A percentile compares a stretch with the other conserved stretches of the same genome.
These are phyloP conservation scores for Trachymyrmex septentrionalis DNA, from an alignment of 1,140 invertebrate species.

Conservation along the genomic window DNA sequence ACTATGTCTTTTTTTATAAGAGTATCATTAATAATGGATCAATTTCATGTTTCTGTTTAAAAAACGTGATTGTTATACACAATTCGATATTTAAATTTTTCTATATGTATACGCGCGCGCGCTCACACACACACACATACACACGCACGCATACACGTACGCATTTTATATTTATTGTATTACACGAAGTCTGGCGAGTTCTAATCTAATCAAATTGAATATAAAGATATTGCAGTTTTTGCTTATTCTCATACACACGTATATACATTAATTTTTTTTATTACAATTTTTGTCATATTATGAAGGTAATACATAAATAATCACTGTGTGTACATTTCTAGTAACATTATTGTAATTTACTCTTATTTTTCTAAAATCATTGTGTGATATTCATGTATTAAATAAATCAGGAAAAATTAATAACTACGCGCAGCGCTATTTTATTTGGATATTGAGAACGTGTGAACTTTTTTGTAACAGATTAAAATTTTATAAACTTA, in stretches of 20 bases:
- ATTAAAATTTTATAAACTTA: slow-evolving; percentile 1
- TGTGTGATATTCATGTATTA: slow-evolving; percentile 59
- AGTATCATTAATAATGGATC: neutral
- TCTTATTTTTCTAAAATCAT: slow-evolving; percentile 74
- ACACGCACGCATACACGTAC: no score
- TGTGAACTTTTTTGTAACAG: slow-evolving; percentile 2
- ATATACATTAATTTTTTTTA: slow-evolving; percentile 57
- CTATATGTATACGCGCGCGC: neutral
- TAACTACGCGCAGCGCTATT: slow-evolving; percentile 49
- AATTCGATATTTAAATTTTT: slow-evolving; percentile 5
- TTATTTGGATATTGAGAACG: slow-evolving; percentile 44
- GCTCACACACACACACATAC: no score
- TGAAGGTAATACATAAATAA: slow-evolving; percentile 64
- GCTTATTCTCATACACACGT: slow-evolving; percentile 46
- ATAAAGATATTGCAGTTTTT: slow-evolving; percentile 6
- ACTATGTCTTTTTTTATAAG: neutral
- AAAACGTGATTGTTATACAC: slow-evolving; percentile 2
- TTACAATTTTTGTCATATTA: slow-evolving; percentile 57
- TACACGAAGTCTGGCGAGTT: slow-evolving; percentile 39
- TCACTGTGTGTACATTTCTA: slow-evolving; percentile 74
- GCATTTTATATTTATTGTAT: slow-evolving; percentile 64
- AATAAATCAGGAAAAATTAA: slow-evolving; percentile 54
- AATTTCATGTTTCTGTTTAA: slow-evolving; percentile 36
- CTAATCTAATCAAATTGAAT: slow-evolving; percentile 45
- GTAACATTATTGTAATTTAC: slow-evolving; percentile 64